Evolutionary conservation across 1,140 invertebrate genomes (phyloP).

Genomic region (Cyclina sinensis): DNA sequence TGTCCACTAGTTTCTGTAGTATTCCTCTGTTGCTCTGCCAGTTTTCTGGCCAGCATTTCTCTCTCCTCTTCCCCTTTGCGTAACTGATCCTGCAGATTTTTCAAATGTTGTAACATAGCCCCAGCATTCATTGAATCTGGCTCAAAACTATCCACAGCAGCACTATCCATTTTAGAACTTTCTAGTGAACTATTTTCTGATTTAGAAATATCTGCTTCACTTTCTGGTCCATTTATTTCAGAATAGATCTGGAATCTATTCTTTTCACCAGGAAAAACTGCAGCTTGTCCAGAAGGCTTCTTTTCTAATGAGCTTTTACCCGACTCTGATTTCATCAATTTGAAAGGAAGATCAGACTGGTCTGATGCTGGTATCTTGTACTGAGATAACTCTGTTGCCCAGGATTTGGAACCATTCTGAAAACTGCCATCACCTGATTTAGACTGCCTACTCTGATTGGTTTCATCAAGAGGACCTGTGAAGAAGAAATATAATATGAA

Average conservation of each 20-base stretch:
- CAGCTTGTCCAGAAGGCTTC: not conserved
- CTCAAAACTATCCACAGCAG: constrained; percentile 20
- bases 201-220: constrained; percentile 3
- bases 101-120: constrained; percentile 58
- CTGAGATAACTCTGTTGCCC: constrained; percentile 71
- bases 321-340: constrained; percentile 15
- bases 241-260: constrained; percentile 61
- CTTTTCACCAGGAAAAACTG: constrained; percentile 26
- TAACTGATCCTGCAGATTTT: constrained; percentile 51
- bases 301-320: not conserved
- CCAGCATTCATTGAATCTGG: constrained; percentile 56
- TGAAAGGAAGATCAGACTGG: constrained; percentile 60
- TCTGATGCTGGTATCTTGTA: constrained; percentile 67
- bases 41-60: constrained; percentile 38
- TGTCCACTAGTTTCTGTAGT: constrained; percentile 3
- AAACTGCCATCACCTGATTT: constrained; percentile 66
- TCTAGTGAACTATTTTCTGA: constrained; percentile 44
- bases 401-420: constrained; percentile 66
- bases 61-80: constrained; percentile 48
- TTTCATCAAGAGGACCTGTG: constrained; percentile 71
- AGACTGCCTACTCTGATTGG: constrained; percentile 41
- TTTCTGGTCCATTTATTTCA: constrained; percentile 40
- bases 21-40: constrained; percentile 39
- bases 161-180: constrained; percentile 32
- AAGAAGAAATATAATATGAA: not conserved